Conservation (phyloP, 2,113 vertebrate species). For the Caracal caracal region DNA sequence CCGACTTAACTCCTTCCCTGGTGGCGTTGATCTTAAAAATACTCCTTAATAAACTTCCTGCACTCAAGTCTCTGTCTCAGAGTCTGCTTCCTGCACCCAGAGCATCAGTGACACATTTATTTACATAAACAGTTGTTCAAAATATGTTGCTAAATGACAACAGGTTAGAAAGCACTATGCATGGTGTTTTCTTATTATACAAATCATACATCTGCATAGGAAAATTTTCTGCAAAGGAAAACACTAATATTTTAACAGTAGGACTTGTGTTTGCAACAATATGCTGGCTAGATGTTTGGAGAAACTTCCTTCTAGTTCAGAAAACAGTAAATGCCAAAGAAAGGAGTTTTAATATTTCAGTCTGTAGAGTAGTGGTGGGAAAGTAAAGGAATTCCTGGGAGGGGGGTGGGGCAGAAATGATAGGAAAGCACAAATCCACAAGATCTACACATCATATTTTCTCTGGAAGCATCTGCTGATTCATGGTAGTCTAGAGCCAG, state of each 20-base stretch:
- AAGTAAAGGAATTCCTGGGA: constrained; percentile 21
- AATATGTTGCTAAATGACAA: constrained; percentile 50
- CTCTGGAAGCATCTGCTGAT: neutral
- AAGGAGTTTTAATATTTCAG: constrained; percentile 13
- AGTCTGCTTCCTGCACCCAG: constrained; percentile 16
- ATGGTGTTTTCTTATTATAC: constrained; percentile 20
- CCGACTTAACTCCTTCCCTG: neutral
- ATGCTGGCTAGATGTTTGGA: constrained; percentile 5
- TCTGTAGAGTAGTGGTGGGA: neutral
- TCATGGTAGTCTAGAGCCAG: neutral
- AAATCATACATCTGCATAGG: neutral
- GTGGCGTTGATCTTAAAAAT: neutral
- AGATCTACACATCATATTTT: neutral
- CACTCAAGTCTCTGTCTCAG: constrained; percentile 10
- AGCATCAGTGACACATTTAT: constrained; percentile 35
- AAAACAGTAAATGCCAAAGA: neutral
- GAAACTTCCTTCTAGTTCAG: constrained; percentile 31
- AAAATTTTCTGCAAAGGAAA: constrained; percentile 35
- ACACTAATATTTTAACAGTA: neutral
- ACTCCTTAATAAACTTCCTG: constrained; percentile 4
- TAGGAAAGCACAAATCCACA: constrained; percentile 10
- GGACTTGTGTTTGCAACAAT: constrained; percentile 28
- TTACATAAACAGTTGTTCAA: constrained; percentile 34
- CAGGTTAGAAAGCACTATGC: neutral
- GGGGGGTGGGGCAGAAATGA: neutral